These are phyloP conservation scores for Fragum sueziense DNA, from an alignment of 2,888 invertebrate genomes.

Conservation along the genomic window DNA sequence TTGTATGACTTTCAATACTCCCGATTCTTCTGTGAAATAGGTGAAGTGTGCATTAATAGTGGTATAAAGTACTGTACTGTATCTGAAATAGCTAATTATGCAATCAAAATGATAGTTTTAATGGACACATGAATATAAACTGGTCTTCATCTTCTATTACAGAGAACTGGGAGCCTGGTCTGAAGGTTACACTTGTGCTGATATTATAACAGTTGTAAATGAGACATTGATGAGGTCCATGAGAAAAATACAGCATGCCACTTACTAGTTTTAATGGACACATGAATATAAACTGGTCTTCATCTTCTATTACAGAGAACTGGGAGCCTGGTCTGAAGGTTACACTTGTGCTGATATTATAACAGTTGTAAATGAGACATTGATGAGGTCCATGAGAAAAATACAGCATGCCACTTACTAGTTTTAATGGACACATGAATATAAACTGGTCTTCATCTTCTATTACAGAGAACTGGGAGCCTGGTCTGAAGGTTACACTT, in stretches of 20 bases:
- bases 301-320: slow-evolving; percentile 12
- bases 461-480: slow-evolving; percentile 24
- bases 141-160: not conserved
- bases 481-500: slow-evolving; percentile 88
- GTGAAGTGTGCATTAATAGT: too few relatives aligned
- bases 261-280: too few relatives aligned
- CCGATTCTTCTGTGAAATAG: too few relatives aligned
- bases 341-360: slow-evolving; percentile 99
- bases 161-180: slow-evolving; percentile 26
- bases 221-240: slow-evolving; percentile 99
- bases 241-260: slow-evolving; percentile 98
- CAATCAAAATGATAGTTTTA: too few relatives aligned
- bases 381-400: slow-evolving; percentile 99
- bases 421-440: too few relatives aligned
- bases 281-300: too few relatives aligned
- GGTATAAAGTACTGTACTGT: too few relatives aligned
- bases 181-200: slow-evolving; percentile 95
- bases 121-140: too few relatives aligned
- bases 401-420: slow-evolving; percentile 99
- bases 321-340: slow-evolving; percentile 73
- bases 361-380: slow-evolving; percentile 96
- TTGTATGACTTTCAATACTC: too few relatives aligned
- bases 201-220: slow-evolving; percentile 97
- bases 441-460: not conserved
- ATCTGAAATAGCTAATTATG: too few relatives aligned